Evolutionary conservation across 2,113 vertebrate genomes (phyloP).

Genomic region (Eidolon helvum): DNA sequence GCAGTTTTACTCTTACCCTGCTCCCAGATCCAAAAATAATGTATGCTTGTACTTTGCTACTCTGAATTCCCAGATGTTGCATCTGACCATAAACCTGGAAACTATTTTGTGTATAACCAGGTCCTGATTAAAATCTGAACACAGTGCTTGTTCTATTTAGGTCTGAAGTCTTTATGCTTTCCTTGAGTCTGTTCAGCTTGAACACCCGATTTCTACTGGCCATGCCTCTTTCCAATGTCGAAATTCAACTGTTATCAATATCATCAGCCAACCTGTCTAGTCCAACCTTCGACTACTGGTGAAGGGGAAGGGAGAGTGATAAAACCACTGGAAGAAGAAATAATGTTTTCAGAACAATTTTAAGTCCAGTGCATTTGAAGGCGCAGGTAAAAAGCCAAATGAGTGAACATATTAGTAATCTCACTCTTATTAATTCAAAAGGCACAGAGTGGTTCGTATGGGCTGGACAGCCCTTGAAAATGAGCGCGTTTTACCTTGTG

Average conservation of each 20-base stretch:
- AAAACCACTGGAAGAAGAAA: neutral
- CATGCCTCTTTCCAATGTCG: neutral
- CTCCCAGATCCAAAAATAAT: neutral
- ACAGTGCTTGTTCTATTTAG: neutral
- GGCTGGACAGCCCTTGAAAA: neutral
- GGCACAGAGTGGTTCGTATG: no score
- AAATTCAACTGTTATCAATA: neutral
- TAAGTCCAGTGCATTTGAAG: neutral
- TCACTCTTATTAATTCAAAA: neutral
- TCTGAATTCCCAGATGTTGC: neutral
- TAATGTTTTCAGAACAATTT: neutral
- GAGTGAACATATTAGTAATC: neutral
- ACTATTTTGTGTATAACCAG: neutral
- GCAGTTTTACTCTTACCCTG: neutral
- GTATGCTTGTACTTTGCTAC: neutral
- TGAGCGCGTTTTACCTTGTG: constrained; percentile 64
- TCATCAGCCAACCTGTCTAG: neutral
- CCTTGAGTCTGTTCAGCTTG: neutral
- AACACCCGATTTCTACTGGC: neutral
- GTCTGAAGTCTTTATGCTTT: neutral
- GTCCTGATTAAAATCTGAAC: neutral
- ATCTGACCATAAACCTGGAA: neutral
- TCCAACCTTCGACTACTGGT: neutral
- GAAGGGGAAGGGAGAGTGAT: neutral
- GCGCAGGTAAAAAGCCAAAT: neutral